phyloP scores from a whole-genome alignment of 2,113 vertebrate species.

The Acrocephalus arundinaceus region DNA sequence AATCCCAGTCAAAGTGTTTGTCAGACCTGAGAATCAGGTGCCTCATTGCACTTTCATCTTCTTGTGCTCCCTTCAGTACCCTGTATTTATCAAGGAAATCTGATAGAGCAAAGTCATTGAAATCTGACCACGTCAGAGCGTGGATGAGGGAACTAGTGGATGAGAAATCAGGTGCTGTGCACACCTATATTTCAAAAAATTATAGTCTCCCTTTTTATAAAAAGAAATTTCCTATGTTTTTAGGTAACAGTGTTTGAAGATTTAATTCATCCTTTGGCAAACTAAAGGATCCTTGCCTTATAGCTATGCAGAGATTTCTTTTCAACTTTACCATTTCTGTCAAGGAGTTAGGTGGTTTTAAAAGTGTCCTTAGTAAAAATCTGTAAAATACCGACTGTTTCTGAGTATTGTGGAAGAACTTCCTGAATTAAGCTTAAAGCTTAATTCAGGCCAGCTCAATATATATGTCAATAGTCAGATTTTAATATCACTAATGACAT shows the following conservation, averaged over 20 bases:
- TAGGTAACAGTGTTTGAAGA: background rate
- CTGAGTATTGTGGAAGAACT: background rate
- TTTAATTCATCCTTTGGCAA: background rate
- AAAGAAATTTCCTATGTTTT: background rate
- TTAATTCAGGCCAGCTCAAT: background rate
- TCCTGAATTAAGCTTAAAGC: background rate
- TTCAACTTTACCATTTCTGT: background rate
- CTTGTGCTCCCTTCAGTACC: background rate
- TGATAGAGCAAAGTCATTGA: background rate
- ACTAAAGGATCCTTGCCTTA: background rate
- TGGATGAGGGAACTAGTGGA: background rate
- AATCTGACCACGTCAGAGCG: background rate
- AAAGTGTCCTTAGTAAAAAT: background rate
- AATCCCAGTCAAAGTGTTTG: background rate
- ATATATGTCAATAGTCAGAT: background rate
- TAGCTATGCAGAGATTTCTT: background rate
- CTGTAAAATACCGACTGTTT: background rate
- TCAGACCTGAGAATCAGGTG: background rate
- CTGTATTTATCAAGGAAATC: background rate
- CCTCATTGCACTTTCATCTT: background rate
- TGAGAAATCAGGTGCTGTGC: background rate
- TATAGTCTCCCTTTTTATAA: background rate
- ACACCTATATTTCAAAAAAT: background rate
- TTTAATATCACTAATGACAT: background rate
- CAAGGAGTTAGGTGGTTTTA: background rate